Evolutionary conservation across 2,888 invertebrate genomes (phyloP), one percentile per base, ranked within the genome.

Genomic region (Lutraria lutraria): DNA sequence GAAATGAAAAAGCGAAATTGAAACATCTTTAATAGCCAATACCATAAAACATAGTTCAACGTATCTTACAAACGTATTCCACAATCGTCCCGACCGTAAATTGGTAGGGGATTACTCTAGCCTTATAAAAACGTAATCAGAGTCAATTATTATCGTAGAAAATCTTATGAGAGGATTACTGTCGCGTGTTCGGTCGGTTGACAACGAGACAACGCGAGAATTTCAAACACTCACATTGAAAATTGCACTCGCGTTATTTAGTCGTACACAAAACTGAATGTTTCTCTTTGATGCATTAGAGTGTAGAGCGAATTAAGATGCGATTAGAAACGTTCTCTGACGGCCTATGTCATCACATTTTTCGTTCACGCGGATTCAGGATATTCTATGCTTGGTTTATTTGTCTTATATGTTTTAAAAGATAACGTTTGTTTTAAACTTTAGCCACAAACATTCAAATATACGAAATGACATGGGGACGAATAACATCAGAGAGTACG

Each of bases 71-170:
- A 34, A 29, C 31, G 34, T 76, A 31, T 76, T 34, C 76, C 34
- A 31, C 31, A 76, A 76, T 34, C 76, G 76, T 34, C 76, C 6
- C 31, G 34, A 19, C 76, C 19, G 19, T 76, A 76, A 76, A 31
- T 25, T 16, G 34, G 34, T 16, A 68, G 76, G 34, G 63, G 76
- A 76, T 76, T 76, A 76, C 31, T 31, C 31, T 34, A 76, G 76
- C 56, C 80, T 83, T 81, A 89, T 89, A 60, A 86, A 89, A 89
- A 83, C 72, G 53, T 89, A 89, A 89, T 89, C 86, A 81, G 63
- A 86, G 84, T 84, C 86, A 83, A 89, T 83, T 86, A 89, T 89
- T 89, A 86, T 86, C 86, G 53, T 56, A 79, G 60, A 43, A 83
- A 81, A 63, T 86, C 83, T 82, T 83, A 60, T 25, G 63, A 68